Base-by-base conservation (phyloP, 2,797 vertebrate genomes). In the Discoglossus pictus region DNA sequence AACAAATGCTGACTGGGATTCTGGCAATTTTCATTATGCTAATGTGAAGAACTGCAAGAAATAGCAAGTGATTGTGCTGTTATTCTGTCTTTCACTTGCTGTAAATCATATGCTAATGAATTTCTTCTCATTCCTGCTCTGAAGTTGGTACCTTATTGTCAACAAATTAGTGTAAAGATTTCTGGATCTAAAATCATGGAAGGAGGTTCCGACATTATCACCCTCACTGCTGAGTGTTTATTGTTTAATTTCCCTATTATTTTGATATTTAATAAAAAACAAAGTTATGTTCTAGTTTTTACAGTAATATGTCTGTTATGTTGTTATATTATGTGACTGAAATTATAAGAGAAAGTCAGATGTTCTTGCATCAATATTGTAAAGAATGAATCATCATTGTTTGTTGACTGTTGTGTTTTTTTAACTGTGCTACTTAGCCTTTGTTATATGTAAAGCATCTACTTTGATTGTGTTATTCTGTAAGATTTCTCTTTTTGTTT, bases 1-100 rank as follows among this genome's bases (percentile, higher is more conserved):
- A 71, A 71, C 68, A 71, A 71, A 71, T 65, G 61, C 68, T 71
- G 68, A 71, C 61, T 71, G 38, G 61, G 23, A 56, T 65, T 40
- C 53, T 59, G 53, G 68, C 68, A 71, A 44, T 51, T 59, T 59
- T 64, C 68, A 71, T 71, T 71, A 71, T 65, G 68, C 61, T 65
- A 64, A 71, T 58, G 25, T 51, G 46, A 46, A 64, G 39, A 25
- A 43, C 20, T 24, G 68, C 36, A 52, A 52, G 53, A 64, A 71
- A 65, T 71, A 58, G 25, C 68, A 71, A 58, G 44, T 58, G 51
- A 64, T 20, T 59, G 55, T 64, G 47, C 68, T 64, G 46, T 59
- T 64, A 52, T 56, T 71, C 64, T 52, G 36, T 50, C 43, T 71
- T 50, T 64, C 20, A 35, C 24, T 64, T 58, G 31, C 44, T 50